These are phyloP conservation scores for Danio kyathit DNA, from an alignment of 2,797 vertebrate species.

Conservation along the genomic window DNA sequence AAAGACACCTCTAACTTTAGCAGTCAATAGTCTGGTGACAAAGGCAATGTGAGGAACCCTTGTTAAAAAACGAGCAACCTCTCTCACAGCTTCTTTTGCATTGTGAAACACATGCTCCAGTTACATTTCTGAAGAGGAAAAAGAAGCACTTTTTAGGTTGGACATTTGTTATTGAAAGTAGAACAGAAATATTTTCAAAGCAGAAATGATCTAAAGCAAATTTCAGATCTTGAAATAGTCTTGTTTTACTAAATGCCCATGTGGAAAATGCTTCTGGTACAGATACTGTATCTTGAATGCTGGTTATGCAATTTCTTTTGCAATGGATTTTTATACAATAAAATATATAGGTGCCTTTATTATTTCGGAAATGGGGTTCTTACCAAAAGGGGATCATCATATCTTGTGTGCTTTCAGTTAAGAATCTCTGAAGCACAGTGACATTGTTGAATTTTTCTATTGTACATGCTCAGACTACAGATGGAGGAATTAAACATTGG, in stretches of 20 bases:
- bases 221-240: background rate
- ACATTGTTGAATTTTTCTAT: background rate
- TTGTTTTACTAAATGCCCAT: background rate
- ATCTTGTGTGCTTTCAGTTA: background rate
- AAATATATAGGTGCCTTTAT: background rate
- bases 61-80: slow-evolving; percentile 15
- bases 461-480: background rate
- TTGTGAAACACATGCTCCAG: slow-evolving; percentile 12
- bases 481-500: background rate
- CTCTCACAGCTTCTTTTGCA: background rate
- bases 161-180: background rate
- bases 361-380: background rate
- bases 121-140: background rate
- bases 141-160: background rate
- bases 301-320: background rate
- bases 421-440: background rate
- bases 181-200: background rate
- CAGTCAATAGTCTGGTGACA: slow-evolving; percentile 2
- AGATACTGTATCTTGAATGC: background rate
- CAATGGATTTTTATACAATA: background rate
- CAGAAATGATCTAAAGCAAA: background rate
- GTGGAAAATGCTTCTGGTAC: background rate
- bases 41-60: background rate
- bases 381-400: too few relatives aligned
- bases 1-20: background rate